phyloP scores from a whole-genome alignment of 2,888 invertebrate species.

The Chrysomela aeneicollis region DNA sequence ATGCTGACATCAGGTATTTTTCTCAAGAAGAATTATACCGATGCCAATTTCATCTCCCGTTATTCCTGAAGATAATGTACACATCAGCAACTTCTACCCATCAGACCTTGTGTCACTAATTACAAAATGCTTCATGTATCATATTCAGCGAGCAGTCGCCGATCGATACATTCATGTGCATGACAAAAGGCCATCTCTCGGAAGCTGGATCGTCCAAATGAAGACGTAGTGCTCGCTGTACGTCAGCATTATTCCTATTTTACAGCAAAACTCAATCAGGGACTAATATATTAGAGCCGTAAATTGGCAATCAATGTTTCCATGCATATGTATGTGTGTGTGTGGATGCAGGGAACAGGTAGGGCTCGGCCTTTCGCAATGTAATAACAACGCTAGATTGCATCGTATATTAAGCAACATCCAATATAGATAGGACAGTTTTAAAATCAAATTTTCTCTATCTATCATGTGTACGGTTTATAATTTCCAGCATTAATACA shows the following conservation, averaged over 20 bases:
- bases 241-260: slow-evolving; percentile 64
- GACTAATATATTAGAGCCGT: slow-evolving; percentile 65
- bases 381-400: slow-evolving; percentile 63
- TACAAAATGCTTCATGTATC: too few species aligned
- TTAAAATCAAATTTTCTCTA: slow-evolving; percentile 64
- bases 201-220: slow-evolving; percentile 40
- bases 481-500: slow-evolving; percentile 63
- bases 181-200: too few species aligned
- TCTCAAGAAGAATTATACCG: too few species aligned
- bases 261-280: slow-evolving; percentile 64
- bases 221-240: slow-evolving; percentile 56
- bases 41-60: too few species aligned
- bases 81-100: too few species aligned
- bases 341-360: slow-evolving; percentile 41
- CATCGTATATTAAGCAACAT: slow-evolving; percentile 63
- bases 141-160: too few species aligned
- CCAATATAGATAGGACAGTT: slow-evolving; percentile 62
- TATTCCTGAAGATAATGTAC: too few species aligned
- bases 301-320: slow-evolving; percentile 65
- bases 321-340: slow-evolving; percentile 62
- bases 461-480: slow-evolving; percentile 61
- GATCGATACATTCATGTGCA: too few species aligned
- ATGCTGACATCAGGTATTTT: too few species aligned
- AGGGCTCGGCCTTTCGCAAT: slow-evolving; percentile 47
- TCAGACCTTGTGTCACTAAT: too few species aligned